Evolutionary conservation across 2,113 vertebrate species (phyloP).

Genomic region (Oryzias curvinotus): DNA sequence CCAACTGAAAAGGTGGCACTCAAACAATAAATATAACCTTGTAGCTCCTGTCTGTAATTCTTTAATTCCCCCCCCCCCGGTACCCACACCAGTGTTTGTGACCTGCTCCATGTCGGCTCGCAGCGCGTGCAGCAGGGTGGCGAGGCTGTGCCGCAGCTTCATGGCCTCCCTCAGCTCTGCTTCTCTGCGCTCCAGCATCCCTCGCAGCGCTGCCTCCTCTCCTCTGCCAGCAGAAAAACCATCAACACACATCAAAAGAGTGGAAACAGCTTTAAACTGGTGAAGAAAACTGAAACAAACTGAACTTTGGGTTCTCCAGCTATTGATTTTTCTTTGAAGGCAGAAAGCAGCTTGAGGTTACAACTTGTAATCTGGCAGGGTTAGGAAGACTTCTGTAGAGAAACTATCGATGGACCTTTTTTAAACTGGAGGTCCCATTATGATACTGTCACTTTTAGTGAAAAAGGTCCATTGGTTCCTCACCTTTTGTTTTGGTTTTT

Average conservation of each 20-base stretch:
- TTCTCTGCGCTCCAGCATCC: constrained; percentile 75
- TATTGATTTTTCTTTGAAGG: too few species aligned
- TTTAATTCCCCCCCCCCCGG: background rate
- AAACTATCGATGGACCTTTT: too few species aligned
- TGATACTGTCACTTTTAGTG: too few species aligned
- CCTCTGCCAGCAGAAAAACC: constrained; percentile 34
- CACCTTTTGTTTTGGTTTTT: too few species aligned
- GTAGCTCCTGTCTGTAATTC: background rate
- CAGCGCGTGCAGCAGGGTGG: constrained; percentile 67
- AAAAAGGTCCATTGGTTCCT: too few species aligned
- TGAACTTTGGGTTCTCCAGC: too few species aligned
- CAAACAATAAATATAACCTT: background rate
- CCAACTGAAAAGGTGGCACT: too few species aligned
- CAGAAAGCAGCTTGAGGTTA: too few species aligned
- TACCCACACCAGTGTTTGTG: background rate
- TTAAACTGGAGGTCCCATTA: too few species aligned
- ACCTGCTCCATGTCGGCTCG: constrained; percentile 70
- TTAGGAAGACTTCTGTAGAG: too few species aligned
- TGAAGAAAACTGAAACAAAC: too few species aligned
- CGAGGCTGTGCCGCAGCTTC: constrained; percentile 72
- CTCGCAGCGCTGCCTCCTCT: constrained; percentile 62
- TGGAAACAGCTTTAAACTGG: background rate
- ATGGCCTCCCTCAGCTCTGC: constrained; percentile 74
- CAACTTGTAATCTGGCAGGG: too few species aligned
- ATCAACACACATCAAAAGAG: background rate